Base-by-base conservation (phyloP, 2,797 vertebrate species). In the Spatula versicolor region DNA sequence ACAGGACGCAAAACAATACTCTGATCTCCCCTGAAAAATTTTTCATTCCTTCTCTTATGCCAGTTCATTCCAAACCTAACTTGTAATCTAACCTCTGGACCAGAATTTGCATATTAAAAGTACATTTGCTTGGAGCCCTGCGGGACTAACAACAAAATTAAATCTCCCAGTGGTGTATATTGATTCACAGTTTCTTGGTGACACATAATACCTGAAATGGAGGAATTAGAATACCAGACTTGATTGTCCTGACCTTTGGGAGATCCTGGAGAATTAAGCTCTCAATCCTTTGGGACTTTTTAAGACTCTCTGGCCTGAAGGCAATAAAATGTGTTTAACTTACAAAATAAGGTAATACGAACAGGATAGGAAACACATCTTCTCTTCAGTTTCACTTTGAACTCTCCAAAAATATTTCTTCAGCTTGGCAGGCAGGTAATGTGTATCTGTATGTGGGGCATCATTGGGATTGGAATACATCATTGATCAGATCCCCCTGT, bases 241-340 rank as follows among this genome's bases (percentile, higher is more conserved):
- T 80, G 31, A 33, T 69, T 0, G 0, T 86, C 28, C 37, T 64
- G 25, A 45, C n/a, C 2, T 8, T 5, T 11, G 8, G 5, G 15
- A 75, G 13, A 66, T 30, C 26, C 26, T 74, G 26, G 33, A 83
- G 21, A 85, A 68, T 33, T 48, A 64, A 89, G n/a, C 2, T 52
- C 6, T 52, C 7, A 3, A 10, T 33, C 23, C 10, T 41, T 68
- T 46, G 33, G 33, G 48, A 62, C 6, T 5, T 6, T 48, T 86
- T 85, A 72, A 16, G 28, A 31, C 30, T 20, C 13, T 86, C 23
- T 73, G 23, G 18, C 22, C 30, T 19, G 30, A 15, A 10, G 23
- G 15, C 16, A 87, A 46, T 6, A 74, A n/a, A 22, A 41, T 64
- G 11, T 19, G 3, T 60, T 68, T 14, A 37, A 68, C 63, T 31